Evolutionary conservation across 2,888 invertebrate species (phyloP).

Genomic region (Dryocosmus kuriphilus): DNA sequence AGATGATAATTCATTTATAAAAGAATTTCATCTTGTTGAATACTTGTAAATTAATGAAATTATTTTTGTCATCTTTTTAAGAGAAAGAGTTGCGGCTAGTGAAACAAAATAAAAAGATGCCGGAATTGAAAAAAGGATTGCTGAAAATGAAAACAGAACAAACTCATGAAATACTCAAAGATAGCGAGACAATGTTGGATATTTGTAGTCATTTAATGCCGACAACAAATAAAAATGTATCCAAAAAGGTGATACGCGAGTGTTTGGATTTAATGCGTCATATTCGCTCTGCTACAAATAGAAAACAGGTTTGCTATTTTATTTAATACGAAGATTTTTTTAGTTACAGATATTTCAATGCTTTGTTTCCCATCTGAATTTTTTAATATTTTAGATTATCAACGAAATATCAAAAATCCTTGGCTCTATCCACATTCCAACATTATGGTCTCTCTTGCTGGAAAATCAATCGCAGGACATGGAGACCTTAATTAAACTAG

Average conservation of each 20-base stretch:
- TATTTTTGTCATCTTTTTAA: slow-evolving; percentile 11
- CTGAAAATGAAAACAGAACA: slow-evolving; percentile 65
- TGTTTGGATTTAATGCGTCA: slow-evolving; percentile 63
- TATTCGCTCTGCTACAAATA: slow-evolving; percentile 65
- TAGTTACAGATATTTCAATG: slow-evolving; percentile 24
- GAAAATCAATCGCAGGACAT: slow-evolving; percentile 63
- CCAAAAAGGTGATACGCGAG: slow-evolving; percentile 62
- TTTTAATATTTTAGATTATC: slow-evolving; percentile 62
- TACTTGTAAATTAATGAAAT: slow-evolving; percentile 3
- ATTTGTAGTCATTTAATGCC: slow-evolving; percentile 70
- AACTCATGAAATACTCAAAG: slow-evolving; percentile 62
- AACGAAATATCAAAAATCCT: slow-evolving; percentile 63
- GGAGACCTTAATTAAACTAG: slow-evolving; percentile 62
- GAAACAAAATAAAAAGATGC: slow-evolving; percentile 57
- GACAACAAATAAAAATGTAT: slow-evolving; percentile 60
- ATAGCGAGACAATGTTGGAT: slow-evolving; percentile 66
- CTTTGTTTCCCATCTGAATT: slow-evolving; percentile 34
- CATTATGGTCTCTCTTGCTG: slow-evolving; percentile 68
- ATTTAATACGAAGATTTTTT: slow-evolving; percentile 17
- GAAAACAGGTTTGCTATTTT: slow-evolving; percentile 63
- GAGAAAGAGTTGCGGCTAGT: slow-evolving; percentile 55
- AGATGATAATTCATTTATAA: no score
- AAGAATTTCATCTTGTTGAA: no score
- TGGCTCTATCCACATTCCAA: slow-evolving; percentile 62
- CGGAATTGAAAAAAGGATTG: slow-evolving; percentile 62